Percentiles rank a stretch among this genome's conserved stretches.
Conservation (phyloP, 2,113 vertebrate genomes). For the Pelecanoides urinatrix region DNA sequence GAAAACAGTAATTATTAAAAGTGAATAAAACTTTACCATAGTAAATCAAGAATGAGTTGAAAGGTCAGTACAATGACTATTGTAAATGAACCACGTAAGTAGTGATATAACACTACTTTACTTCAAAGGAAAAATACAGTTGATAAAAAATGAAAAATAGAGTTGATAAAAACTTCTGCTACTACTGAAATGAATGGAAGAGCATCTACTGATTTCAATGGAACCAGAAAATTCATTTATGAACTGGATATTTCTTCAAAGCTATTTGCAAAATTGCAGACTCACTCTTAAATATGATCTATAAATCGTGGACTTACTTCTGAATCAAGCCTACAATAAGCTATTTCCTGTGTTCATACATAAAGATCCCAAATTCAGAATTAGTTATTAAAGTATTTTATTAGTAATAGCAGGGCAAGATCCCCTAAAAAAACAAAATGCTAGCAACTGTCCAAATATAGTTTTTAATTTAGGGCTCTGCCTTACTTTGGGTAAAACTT, state of each 20-base stretch:
- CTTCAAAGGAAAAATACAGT: background rate
- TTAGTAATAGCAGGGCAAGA: background rate
- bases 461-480: background rate
- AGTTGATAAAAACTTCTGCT: background rate
- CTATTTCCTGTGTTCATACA: background rate
- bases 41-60: conserved; percentile 16
- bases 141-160: background rate
- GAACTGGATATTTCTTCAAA: background rate
- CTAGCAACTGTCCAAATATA: background rate
- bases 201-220: background rate
- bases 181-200: background rate
- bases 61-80: background rate
- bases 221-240: background rate
- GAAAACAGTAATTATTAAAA: background rate
- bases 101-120: background rate
- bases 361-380: background rate
- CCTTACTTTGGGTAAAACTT: background rate
- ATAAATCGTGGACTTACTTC: background rate
- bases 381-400: background rate
- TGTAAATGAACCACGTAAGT: background rate
- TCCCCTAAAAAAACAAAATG: background rate
- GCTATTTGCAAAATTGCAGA: background rate
- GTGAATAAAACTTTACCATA: background rate
- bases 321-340: background rate
- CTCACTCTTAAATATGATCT: background rate